phyloP scores from a whole-genome alignment of 2,113 vertebrate species.

The Cryptotis parvus region DNA sequence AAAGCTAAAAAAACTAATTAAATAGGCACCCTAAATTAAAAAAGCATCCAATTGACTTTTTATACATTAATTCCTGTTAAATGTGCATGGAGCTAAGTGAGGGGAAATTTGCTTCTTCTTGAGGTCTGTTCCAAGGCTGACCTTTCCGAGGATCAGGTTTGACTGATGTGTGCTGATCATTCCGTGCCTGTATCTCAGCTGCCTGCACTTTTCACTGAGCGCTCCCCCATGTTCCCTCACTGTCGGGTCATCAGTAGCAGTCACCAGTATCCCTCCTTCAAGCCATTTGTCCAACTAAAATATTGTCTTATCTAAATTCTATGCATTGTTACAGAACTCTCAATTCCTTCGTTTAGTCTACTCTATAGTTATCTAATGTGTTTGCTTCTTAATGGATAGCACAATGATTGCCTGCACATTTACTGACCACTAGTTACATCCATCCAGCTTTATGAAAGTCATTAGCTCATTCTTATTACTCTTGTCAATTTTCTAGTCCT shows the following conservation, averaged over 20 bases:
- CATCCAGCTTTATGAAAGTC: not conserved
- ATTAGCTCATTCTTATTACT: not conserved
- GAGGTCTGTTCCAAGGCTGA: not conserved
- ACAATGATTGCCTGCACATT: not conserved
- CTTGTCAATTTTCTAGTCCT: not conserved
- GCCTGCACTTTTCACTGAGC: not conserved
- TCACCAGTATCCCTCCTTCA: too few species aligned
- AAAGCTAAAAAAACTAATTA: constrained; percentile 81
- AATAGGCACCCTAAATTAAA: constrained; percentile 75
- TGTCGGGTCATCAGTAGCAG: not conserved
- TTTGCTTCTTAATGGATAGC: not conserved
- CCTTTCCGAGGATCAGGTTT: not conserved
- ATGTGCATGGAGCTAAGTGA: not conserved
- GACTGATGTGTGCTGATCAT: not conserved
- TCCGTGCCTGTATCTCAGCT: not conserved
- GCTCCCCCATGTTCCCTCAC: not conserved
- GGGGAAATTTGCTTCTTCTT: not conserved
- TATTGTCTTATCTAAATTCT: not conserved
- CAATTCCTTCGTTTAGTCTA: not conserved
- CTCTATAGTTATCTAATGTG: not conserved
- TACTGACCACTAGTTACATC: not conserved
- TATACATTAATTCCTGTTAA: not conserved
- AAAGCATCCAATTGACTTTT: constrained; percentile 64
- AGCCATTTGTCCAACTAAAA: not conserved
- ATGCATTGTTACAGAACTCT: not conserved